Conservation (phyloP, 2,113 vertebrate species). For the Proteles cristata region DNA sequence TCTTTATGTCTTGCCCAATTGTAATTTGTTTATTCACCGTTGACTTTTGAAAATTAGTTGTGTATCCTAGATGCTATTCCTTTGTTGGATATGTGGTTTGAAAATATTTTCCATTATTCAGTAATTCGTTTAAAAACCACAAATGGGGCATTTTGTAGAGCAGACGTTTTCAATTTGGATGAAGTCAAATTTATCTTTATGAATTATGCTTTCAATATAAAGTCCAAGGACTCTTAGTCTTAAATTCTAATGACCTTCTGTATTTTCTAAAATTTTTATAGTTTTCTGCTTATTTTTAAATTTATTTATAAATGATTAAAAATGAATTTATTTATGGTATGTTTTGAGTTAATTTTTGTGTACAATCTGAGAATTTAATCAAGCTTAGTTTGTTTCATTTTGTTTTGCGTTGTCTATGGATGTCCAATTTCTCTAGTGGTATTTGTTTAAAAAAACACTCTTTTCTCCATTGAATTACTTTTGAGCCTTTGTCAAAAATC, state of each 20-base stretch:
- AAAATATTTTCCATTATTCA: neutral
- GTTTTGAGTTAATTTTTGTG: neutral
- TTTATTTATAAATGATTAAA: neutral
- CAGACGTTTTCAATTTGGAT: neutral
- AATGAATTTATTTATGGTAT: neutral
- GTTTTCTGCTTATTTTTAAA: neutral
- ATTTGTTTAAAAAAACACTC: neutral
- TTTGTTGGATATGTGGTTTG: neutral
- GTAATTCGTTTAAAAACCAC: neutral
- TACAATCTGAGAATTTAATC: neutral
- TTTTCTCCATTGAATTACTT: neutral
- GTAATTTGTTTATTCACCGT: neutral
- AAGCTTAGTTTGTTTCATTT: neutral
- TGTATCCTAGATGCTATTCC: too few relatives aligned
- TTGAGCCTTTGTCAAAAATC: neutral
- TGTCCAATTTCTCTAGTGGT: neutral
- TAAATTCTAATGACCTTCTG: neutral
- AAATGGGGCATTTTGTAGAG: neutral
- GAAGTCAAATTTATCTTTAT: neutral
- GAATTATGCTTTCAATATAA: neutral
- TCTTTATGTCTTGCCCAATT: neutral
- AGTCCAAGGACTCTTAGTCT: neutral
- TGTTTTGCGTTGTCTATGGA: neutral
- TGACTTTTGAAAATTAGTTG: neutral
- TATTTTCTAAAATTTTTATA: neutral